Conservation (phyloP, 2,113 vertebrate species). For the Hydrochoerus hydrochaeris region DNA sequence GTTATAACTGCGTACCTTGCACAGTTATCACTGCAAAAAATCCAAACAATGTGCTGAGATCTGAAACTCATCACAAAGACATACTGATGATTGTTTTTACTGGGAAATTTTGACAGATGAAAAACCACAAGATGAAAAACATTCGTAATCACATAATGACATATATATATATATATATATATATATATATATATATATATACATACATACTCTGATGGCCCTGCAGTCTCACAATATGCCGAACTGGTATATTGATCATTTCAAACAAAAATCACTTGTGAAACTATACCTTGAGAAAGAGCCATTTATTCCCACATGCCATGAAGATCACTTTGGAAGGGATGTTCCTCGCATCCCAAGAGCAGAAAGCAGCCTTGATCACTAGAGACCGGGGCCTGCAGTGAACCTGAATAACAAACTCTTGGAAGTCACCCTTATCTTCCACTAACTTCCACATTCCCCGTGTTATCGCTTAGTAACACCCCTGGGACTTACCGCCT, state of each 20-base stretch:
- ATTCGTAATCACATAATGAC: not conserved
- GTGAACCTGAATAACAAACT: not conserved
- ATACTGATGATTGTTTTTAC: not conserved
- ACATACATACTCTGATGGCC: not conserved
- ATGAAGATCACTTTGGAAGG: not conserved
- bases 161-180: too few species aligned
- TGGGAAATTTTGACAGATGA: not conserved
- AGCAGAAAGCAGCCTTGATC: not conserved
- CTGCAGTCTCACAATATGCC: not conserved
- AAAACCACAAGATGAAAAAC: not conserved
- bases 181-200: too few species aligned
- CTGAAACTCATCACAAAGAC: slow-evolving; percentile 28
- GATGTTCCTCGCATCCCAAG: not conserved
- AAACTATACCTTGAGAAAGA: not conserved
- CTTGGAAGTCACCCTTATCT: not conserved
- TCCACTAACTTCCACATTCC: not conserved
- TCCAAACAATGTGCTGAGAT: not conserved
- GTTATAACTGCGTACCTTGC: not conserved
- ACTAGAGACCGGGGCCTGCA: not conserved
- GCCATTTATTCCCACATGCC: not conserved
- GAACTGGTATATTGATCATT: not conserved
- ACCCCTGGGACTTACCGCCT: not conserved
- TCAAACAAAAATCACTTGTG: not conserved
- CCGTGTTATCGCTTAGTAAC: not conserved
- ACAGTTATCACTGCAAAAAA: not conserved